phyloP scores from a whole-genome alignment of 2,797 vertebrate genomes.

The Acanthopagrus latus region DNA sequence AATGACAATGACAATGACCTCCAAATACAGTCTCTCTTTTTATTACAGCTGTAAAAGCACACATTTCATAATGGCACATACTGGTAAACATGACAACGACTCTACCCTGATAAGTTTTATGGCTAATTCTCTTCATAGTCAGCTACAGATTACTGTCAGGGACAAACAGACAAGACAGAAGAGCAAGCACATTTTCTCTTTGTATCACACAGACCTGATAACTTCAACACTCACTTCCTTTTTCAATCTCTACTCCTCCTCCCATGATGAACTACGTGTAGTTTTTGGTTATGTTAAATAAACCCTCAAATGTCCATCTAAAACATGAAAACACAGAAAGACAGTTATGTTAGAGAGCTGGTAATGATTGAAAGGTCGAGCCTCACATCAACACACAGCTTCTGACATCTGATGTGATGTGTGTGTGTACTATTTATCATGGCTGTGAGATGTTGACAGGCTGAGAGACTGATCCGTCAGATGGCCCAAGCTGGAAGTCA shows the following conservation, averaged over 20 bases:
- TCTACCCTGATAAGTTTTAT: neutral
- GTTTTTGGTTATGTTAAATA: no score
- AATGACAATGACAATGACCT: no score
- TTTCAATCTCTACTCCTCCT: no score
- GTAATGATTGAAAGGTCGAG: no score
- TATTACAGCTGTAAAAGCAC: slow-evolving; percentile 13
- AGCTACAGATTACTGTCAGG: neutral
- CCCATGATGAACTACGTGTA: no score
- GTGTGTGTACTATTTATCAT: neutral
- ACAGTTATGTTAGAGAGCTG: no score
- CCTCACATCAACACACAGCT: no score
- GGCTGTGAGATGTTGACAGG: neutral
- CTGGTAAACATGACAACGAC: neutral
- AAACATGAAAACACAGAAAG: no score
- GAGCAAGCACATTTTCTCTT: slow-evolving; percentile 34
- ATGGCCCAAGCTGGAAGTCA: neutral
- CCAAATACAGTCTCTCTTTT: no score
- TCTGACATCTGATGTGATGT: neutral
- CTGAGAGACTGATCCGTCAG: slow-evolving; percentile 1
- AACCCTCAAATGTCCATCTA: no score
- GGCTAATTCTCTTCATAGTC: neutral
- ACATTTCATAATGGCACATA: neutral
- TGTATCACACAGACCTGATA: neutral
- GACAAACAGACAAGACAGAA: neutral
- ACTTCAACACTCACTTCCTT: neutral